Conservation (phyloP, 2,888 invertebrate species). For the Hipparchia sbordonii region DNA sequence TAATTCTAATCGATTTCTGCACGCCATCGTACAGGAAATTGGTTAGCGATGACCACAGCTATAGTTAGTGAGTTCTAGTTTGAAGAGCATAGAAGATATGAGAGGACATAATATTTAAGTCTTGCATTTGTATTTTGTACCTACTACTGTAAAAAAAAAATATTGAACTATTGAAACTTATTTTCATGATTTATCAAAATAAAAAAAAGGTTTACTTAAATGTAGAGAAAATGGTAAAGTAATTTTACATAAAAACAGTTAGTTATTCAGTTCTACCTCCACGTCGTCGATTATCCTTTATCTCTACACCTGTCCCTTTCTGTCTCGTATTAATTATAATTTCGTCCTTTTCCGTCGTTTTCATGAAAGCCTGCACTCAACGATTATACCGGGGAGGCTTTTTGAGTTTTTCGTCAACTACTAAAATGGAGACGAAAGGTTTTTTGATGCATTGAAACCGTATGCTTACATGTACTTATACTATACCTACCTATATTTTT, state of each 20-base stretch:
- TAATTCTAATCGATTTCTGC: too few species aligned
- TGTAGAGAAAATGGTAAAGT: background rate
- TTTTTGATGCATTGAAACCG: background rate
- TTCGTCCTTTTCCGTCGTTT: constrained; percentile 12
- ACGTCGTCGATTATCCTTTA: constrained; percentile 13
- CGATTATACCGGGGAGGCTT: background rate
- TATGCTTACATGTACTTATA: background rate
- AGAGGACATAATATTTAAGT: too few species aligned
- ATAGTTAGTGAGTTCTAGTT: too few species aligned
- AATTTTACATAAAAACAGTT: background rate
- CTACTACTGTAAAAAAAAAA: too few species aligned
- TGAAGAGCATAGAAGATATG: too few species aligned
- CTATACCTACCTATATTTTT: too few species aligned
- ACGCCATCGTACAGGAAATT: too few species aligned
- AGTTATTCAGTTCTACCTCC: background rate
- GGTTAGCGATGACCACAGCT: too few species aligned
- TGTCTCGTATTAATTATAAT: constrained; percentile 11
- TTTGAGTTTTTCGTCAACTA: constrained; percentile 13
- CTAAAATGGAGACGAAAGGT: constrained; percentile 11
- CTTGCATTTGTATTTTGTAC: too few species aligned
- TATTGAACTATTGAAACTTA: background rate
- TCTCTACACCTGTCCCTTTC: constrained; percentile 13
- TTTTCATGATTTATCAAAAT: background rate
- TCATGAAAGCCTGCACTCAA: constrained; percentile 1
- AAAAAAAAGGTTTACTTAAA: background rate